phyloP scores from a whole-genome alignment of 2,888 invertebrate genomes.

The Hermodice carunculata region DNA sequence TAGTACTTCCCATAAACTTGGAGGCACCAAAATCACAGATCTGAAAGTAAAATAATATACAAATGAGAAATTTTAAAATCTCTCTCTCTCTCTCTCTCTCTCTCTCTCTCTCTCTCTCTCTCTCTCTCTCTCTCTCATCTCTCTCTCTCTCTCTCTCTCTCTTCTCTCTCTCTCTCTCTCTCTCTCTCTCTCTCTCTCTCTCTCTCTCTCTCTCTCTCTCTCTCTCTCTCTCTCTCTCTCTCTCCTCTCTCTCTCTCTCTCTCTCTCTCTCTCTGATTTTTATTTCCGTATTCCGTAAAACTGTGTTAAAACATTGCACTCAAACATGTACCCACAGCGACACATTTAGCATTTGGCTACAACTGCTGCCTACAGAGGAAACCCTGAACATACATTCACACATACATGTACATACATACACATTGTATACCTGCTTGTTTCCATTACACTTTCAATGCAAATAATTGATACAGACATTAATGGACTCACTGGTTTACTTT shows the following conservation, averaged over 20 bases:
- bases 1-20: slow-evolving; percentile 66
- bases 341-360: no score
- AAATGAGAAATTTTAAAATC: no score
- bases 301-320: neutral
- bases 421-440: no score
- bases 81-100: no score
- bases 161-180: neutral
- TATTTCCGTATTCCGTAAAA: neutral
- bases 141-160: neutral
- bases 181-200: neutral
- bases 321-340: no score
- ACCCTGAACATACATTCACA: no score
- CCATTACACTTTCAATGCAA: no score
- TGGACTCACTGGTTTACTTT: no score
- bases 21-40: slow-evolving; percentile 72
- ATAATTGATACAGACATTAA: no score
- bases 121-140: no score
- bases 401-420: no score
- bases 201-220: slow-evolving; percentile 2
- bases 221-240: slow-evolving; percentile 2
- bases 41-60: slow-evolving; percentile 47
- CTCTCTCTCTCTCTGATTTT: neutral
- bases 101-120: slow-evolving; percentile 9
- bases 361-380: no score
- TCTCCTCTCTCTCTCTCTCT: slow-evolving; percentile 2